phyloP scores from a whole-genome alignment of 2,888 invertebrate genomes.

The Epistrophe grossulariae region DNA sequence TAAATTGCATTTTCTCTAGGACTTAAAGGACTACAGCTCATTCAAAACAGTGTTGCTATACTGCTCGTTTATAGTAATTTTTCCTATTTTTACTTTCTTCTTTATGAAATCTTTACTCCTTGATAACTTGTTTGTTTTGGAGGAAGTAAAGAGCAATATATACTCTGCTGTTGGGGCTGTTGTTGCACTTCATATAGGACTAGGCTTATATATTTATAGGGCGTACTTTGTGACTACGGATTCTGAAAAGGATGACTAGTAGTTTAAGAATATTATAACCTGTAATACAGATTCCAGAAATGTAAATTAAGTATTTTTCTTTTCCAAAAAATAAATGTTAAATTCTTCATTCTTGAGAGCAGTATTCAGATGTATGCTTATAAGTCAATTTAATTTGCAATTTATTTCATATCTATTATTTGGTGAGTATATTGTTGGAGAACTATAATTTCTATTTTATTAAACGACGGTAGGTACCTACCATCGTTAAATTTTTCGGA shows the following conservation, averaged over 20 bases:
- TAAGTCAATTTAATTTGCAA: background rate
- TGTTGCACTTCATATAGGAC: conserved; percentile 89
- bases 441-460: too few species aligned
- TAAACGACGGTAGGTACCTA: too few species aligned
- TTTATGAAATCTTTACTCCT: conserved; percentile 88
- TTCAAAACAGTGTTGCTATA: conserved; percentile 91
- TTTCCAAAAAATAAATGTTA: conserved; percentile 8
- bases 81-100: conserved; percentile 91
- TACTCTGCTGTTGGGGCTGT: conserved; percentile 92
- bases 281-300: conserved; percentile 1
- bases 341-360: background rate
- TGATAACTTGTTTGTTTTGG: conserved; percentile 86
- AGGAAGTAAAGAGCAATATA: conserved; percentile 88
- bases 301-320: conserved; percentile 19
- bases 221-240: conserved; percentile 87
- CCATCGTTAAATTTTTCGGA: too few species aligned
- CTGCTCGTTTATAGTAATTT: conserved; percentile 89
- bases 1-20: conserved; percentile 77
- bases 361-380: background rate
- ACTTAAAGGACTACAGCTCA: conserved; percentile 87
- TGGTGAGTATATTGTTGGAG: background rate
- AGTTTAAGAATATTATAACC: background rate
- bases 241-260: conserved; percentile 51
- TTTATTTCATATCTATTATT: background rate
- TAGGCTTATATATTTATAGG: conserved; percentile 91